phyloP scores from a whole-genome alignment of 2,113 vertebrate genomes.

The Pyrgilauda ruficollis region DNA sequence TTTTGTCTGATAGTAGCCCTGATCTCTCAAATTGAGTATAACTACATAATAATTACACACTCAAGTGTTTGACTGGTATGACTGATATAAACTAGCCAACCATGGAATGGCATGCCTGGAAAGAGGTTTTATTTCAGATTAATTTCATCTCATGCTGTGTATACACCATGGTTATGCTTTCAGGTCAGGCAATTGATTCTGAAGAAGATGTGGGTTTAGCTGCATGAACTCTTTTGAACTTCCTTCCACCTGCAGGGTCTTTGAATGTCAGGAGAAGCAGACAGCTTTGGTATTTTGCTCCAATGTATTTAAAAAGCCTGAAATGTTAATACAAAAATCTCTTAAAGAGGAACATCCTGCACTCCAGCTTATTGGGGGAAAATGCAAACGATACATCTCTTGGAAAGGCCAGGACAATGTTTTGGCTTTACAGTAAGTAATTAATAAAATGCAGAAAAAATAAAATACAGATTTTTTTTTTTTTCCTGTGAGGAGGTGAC shows the following conservation, averaged over 20 bases:
- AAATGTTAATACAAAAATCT: not conserved
- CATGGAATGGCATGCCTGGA: not conserved
- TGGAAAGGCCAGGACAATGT: not conserved
- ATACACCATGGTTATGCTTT: not conserved
- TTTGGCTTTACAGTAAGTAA: not conserved
- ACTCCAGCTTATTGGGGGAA: not conserved
- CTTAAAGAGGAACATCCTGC: not conserved
- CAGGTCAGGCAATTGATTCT: not conserved
- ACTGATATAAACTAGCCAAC: not conserved
- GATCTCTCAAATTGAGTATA: constrained; percentile 32
- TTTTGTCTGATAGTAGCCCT: constrained; percentile 51
- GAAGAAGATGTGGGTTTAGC: constrained; percentile 27
- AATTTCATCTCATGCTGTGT: not conserved
- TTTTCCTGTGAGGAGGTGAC: not conserved
- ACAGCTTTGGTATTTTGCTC: not conserved
- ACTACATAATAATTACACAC: constrained; percentile 46
- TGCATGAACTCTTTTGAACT: constrained; percentile 47
- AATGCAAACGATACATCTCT: not conserved
- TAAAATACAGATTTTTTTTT: not conserved
- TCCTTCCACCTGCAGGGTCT: constrained; percentile 32
- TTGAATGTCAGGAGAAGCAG: constrained; percentile 15
- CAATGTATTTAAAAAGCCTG: not conserved
- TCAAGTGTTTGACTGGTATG: not conserved
- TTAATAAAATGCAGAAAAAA: not conserved
- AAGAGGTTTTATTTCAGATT: constrained; percentile 22